Conservation (phyloP, 2,888 invertebrate species). For the Caenorhabditis angaria region DNA sequence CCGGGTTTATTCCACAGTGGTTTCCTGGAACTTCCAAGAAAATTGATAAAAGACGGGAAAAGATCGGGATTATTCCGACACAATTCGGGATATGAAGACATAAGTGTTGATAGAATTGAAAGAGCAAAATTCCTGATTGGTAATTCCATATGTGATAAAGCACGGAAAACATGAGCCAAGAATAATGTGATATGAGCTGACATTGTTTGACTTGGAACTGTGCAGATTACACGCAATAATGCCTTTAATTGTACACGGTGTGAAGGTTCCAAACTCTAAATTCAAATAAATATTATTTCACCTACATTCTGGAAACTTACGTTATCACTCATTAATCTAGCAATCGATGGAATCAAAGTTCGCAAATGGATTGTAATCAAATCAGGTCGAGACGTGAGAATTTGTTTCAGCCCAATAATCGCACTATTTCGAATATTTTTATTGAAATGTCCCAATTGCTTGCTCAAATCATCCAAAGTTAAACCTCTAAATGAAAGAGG, state of each 20-base stretch:
- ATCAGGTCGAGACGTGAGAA: slow-evolving; percentile 52
- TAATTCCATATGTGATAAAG: slow-evolving; percentile 47
- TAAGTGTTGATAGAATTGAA: slow-evolving; percentile 43
- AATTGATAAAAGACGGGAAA: slow-evolving; percentile 53
- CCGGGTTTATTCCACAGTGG: slow-evolving; percentile 46
- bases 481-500: slow-evolving; percentile 52
- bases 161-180: slow-evolving; percentile 55
- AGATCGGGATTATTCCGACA: slow-evolving; percentile 53
- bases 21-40: slow-evolving; percentile 43
- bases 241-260: slow-evolving; percentile 5
- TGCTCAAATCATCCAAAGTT: slow-evolving; percentile 59
- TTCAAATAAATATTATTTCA: neutral
- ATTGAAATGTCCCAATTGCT: slow-evolving; percentile 64
- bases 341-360: slow-evolving; percentile 53
- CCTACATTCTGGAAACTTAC: slow-evolving; percentile 10
- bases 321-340: slow-evolving; percentile 47
- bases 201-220: slow-evolving; percentile 52
- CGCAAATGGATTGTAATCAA: slow-evolving; percentile 50
- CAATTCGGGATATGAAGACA: slow-evolving; percentile 46
- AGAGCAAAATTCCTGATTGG: slow-evolving; percentile 49
- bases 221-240: slow-evolving; percentile 23
- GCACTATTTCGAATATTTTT: slow-evolving; percentile 56
- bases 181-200: slow-evolving; percentile 62
- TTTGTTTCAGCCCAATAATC: slow-evolving; percentile 54
- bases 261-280: slow-evolving; percentile 5